Base-by-base conservation (phyloP, 1,140 invertebrate species). In the Ylistrum balloti region DNA sequence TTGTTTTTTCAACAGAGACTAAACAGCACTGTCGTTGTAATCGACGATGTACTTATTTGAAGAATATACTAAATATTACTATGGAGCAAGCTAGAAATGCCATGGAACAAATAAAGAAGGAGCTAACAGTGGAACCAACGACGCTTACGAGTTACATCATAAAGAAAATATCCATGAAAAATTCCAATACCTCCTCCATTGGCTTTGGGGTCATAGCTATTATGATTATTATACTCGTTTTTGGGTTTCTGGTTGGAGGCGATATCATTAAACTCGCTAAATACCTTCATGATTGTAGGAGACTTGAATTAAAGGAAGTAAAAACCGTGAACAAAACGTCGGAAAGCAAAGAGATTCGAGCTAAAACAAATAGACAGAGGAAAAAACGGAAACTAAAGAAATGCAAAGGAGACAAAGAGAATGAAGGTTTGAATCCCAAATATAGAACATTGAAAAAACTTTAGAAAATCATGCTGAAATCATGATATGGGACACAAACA, bases 11-110 rank as follows among this genome's bases (percentile, higher is more conserved):
- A 17, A 74, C 56, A 74, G 56, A n/a, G n/a, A 17, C 28, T 0
- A 74, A 74, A 74, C 56, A 74, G 7, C 56, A 74, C n/a, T 74
- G 56, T 74, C 56, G 56, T 17, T 74, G 56, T 28, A 74, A 74
- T 28, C n/a, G 56, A 28, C 56, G 56, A 0, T 74, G 56, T 74
- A n/a, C 9, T 5, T 74, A 28, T 74, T 3, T 17, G 22, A 74
- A 74, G 56, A 74, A 74, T 11, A 28, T 74, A 3, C 9, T 7
- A 74, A 74, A 74, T 28, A 74, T 74, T 11, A 74, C 56, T 0
- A 74, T 9, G n/a, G 1, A 74, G n/a, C 22, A 74, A 28, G 22
- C 28, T n/a, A 28, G 0, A 17, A n/a, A 28, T 22, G 56, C 56
- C n/a, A 74, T 74, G 17, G 56, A 74, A 28, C 56, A 74, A 28